A percentile compares a stretch with the other conserved stretches of the same genome.
Evolutionary conservation across 2,113 vertebrate species (phyloP).

Genomic region (human (Homo sapiens)): GRCh38 chr3:100778001-100778500

Average conservation of each 20-base stretch:
- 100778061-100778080: not conserved
- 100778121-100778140: not conserved
- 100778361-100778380: conserved; percentile 72
- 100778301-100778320: conserved; percentile 84
- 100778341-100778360: conserved; percentile 76
- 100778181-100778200: not conserved
- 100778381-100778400: conserved; percentile 67
- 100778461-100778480: not conserved
- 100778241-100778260: not conserved
- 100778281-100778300: conserved; percentile 86
- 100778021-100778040: not conserved
- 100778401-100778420: conserved; percentile 64
- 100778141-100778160: not conserved
- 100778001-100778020: not conserved
- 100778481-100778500: not conserved
- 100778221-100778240: not conserved
- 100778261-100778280: not conserved
- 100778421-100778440: not conserved
- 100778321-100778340: conserved; percentile 82
- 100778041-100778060: not conserved
- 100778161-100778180: not conserved
- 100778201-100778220: not conserved
- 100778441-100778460: not conserved
- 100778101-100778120: not conserved
- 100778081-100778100: not conserved